Base-by-base conservation (phyloP, 35 echinoderm and acorn worm species). In the Lytechinus pictus region DNA sequence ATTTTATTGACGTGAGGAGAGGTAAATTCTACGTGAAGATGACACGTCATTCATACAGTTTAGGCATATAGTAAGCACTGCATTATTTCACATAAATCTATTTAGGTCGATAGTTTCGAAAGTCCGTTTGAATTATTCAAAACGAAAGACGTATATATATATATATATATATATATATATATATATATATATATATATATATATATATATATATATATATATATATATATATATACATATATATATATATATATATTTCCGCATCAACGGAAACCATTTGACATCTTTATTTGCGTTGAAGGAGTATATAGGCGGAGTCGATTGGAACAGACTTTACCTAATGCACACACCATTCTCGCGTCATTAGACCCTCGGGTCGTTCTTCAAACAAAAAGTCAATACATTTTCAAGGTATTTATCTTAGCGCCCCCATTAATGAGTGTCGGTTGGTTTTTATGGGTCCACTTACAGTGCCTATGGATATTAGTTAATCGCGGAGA, bases 311-410 rank as follows among this genome's bases (percentile, higher is more conserved):
- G 16, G 19, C 16, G 16, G 16, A 24, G 66, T 79, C 66, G 33
- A 44, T 44, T 2, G 66, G 66, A n/a, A 24, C 16, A 79, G 16
- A 24, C 66, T 24, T 24, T 24, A 24, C 66, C 66, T 79, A 79
- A 79, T 79, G 66, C 66, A 79, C 19, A n/a, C 66, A 79, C 14
- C 16, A 79, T 79, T 24, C 66, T 79, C 19, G 19, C 66, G n/a
- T 79, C 66, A 79, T 24, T 79, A 24, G 14, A 79, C 66, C 66
- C 66, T 79, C 21, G 1, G 19, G 66, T 24, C 66, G 66, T 24
- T 79, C 66, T 79, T 24, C 66, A 79, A 79, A 79, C 66, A 79
- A 79, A 79, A 79, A 79, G 66, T 79, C 66, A 79, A 79, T 79
- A 79, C 66, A n/a, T 79, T 58, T 79, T 24, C 12, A 3, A 79